phyloP scores from a whole-genome alignment of 2,113 vertebrate genomes.

The Xiphophorus hellerii region DNA sequence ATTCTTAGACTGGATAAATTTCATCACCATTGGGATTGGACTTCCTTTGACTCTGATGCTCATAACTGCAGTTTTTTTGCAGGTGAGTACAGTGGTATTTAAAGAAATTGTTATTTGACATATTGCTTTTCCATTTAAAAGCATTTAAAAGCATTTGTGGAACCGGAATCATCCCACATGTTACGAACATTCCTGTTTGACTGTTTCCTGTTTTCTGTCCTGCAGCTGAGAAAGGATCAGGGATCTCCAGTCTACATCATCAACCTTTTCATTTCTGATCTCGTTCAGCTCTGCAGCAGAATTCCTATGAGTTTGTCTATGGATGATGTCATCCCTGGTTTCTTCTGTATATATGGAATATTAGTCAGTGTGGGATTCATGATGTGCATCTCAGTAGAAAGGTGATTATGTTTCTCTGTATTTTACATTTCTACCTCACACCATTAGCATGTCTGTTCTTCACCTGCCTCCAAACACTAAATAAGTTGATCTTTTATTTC shows the following conservation, averaged over 20 bases:
- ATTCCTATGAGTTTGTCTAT: too few relatives aligned
- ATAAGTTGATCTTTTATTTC: background rate
- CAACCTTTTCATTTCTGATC: conserved; percentile 26
- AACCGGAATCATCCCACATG: too few relatives aligned
- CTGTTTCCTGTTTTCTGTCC: background rate
- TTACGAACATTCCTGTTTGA: too few relatives aligned
- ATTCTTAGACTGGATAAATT: background rate
- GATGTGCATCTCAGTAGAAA: background rate
- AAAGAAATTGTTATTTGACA: background rate
- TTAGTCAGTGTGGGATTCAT: background rate
- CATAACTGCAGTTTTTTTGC: background rate
- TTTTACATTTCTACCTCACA: too few relatives aligned
- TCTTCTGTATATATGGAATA: rapidly evolving
- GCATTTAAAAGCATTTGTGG: too few relatives aligned
- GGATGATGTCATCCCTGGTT: rapidly evolving
- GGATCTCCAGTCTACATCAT: background rate
- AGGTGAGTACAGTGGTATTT: background rate
- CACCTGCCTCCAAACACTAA: background rate
- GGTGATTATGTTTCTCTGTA: background rate
- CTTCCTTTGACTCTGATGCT: background rate
- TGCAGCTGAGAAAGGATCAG: conserved; percentile 6
- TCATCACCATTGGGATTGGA: background rate
- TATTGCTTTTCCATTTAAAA: background rate
- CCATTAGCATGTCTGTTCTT: background rate
- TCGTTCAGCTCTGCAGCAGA: background rate